Conservation (phyloP, 2,888 invertebrate species). For the Mythimna albipuncta region DNA sequence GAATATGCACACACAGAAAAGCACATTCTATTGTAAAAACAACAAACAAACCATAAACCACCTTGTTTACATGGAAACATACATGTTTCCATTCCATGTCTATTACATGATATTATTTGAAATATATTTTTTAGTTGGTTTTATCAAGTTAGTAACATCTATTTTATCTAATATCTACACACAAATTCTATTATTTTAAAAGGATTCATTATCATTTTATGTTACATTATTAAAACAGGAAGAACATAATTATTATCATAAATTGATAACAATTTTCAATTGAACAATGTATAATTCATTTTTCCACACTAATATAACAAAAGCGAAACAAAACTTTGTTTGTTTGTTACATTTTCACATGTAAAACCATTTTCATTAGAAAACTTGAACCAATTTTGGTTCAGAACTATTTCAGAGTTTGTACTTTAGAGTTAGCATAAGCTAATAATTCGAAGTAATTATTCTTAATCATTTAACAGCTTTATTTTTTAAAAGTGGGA, state of each 20-base stretch:
- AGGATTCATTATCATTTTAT: constrained; percentile 43
- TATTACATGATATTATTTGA: too few relatives aligned
- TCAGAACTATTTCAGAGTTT: neutral
- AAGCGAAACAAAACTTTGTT: neutral
- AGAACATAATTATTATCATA: constrained; percentile 37
- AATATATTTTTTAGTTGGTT: too few relatives aligned
- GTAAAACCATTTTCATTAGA: too few relatives aligned
- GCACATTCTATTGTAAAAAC: too few relatives aligned
- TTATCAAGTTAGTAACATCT: neutral
- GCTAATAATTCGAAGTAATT: neutral
- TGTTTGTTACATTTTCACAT: neutral
- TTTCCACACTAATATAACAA: neutral
- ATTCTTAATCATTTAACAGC: neutral
- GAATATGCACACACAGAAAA: too few relatives aligned
- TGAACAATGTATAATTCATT: neutral
- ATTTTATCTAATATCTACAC: constrained; percentile 35
- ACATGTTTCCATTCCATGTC: too few relatives aligned
- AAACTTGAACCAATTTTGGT: neutral
- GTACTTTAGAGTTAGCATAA: neutral
- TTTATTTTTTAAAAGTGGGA: too few relatives aligned
- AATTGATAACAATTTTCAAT: constrained; percentile 41
- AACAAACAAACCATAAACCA: too few relatives aligned
- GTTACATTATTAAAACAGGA: constrained; percentile 21
- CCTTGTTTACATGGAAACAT: too few relatives aligned
- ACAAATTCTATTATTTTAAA: constrained; percentile 44